Evolutionary conservation across 1,140 invertebrate genomes (phyloP), one percentile per base, ranked within the genome.

Genomic region (Littorina saxatilis): DNA sequence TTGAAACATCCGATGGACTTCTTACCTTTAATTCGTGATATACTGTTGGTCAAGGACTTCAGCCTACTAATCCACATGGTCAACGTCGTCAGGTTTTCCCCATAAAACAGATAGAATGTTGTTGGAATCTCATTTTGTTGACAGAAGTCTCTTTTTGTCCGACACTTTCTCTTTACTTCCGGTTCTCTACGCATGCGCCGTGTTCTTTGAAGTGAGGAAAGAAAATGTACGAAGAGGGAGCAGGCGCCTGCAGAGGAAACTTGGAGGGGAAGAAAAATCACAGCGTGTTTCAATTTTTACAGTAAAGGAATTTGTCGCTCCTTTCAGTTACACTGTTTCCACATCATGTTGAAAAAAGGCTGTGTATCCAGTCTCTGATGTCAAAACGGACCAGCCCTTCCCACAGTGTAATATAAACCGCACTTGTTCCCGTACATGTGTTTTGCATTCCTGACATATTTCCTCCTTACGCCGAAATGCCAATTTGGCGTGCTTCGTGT

Each of bases 81-180:
- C 66, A 68, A 15, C 17, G 37, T 68, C 66, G 39, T 68, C 23
- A 13, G 35, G 35, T 68, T 68, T 68, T 20, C 32, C 23, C 23
- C 13, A 68, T 23, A 68, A 58, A 39, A 15, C 66, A 68, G 35
- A 35, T 23, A 68, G 66, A 68, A 68, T 68, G 66, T 23, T 7
- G 1, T 40, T 47, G 43, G 66, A 68, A 68, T 68, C 35, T 68
- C 66, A 68, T 68, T 68, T 68, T 68, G 63, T 68, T 68, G 66
- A 68, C 66, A 68, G 66, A 68, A 37, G 66, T 68, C 61, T 63
- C 43, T 63, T 63, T 63, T 63, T 63, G 61, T 63, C 66, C 66
- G 66, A 68, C 66, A 68, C 66, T 68, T 68, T 29, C 66, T 68
- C 35, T 68, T 13, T 13, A 39, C 35, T 68, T 68, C 66, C 66